Evolutionary conservation across 2,888 invertebrate genomes (phyloP), one percentile per base, ranked within the genome.

Genomic region (Prostheceraeus crozeri): DNA sequence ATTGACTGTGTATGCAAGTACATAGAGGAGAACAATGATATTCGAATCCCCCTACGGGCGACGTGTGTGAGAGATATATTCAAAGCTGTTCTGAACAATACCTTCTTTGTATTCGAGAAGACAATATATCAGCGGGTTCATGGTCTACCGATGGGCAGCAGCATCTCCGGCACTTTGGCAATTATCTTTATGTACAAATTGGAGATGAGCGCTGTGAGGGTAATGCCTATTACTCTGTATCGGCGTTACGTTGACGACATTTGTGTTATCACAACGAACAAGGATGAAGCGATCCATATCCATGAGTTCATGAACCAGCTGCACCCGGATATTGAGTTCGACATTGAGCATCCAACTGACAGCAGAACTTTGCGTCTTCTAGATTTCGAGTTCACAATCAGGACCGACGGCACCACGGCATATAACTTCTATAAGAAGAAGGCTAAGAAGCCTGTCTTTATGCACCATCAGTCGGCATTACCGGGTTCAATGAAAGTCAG

Each of bases 121-220:
- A 48, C 25, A 10, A 21, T 48, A 48, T 48, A 48, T 30, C 25
- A 19, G 28, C 48, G 28, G 28, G 28, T 48, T 25, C 25, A 48
- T 25, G 48, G 48, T n/a, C 48, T 48, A 3, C 48, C 48, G 11
- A 48, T 21, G 48, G 48, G 48, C 23, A 48, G 27, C 27, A 48
- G 48, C 48, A 48, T 48, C 23, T 48, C 48, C 4, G 48, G 48
- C 48, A 11, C 27, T 28, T 48, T 48, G 48, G 48, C 40, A 23
- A 11, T 48, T 25, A 23, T 48, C 23, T 48, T 10, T 11, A 48
- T 48, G 48, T 23, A 28, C 23, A 48, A 23, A 48, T 28, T 48
- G 33, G 33, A 33, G n/a, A 33, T 10, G 10, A 33, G 40, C n/a
- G n/a, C n/a, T n/a, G n/a, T n/a, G 40, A 40, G 23, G 23, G 40